Conservation (phyloP, 2,888 invertebrate species). For the Acrobasis suavella region DNA sequence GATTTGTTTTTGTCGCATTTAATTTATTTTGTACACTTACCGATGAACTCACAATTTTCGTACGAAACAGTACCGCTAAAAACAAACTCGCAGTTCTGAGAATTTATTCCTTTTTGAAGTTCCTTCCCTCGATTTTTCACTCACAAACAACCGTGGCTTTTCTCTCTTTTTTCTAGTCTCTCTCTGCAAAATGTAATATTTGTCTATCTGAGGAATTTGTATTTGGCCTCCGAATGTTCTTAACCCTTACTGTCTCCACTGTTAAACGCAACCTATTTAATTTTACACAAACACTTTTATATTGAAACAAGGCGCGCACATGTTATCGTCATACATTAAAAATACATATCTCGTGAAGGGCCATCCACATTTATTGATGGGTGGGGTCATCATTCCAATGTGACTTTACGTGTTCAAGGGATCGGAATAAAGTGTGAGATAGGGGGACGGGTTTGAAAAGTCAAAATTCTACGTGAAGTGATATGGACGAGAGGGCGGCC, state of each 20-base stretch:
- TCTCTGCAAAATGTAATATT: not conserved
- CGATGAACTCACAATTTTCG: not conserved
- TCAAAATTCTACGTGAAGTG: not conserved
- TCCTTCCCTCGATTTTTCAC: not conserved
- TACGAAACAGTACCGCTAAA: not conserved
- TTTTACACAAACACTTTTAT: too few relatives aligned
- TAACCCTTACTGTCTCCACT: conserved; percentile 4
- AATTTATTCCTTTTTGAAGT: not conserved
- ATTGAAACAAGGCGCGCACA: too few relatives aligned
- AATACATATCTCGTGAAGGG: too few relatives aligned
- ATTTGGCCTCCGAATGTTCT: conserved; percentile 4
- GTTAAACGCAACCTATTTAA: too few relatives aligned
- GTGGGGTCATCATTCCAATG: too few relatives aligned
- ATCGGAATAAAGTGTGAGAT: too few relatives aligned
- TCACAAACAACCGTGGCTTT: not conserved
- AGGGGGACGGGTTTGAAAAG: too few relatives aligned
- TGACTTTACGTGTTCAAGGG: too few relatives aligned
- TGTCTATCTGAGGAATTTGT: not conserved
- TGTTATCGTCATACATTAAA: not conserved
- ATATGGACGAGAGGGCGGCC: not conserved
- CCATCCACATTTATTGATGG: too few relatives aligned
- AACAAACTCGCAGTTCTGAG: not conserved
- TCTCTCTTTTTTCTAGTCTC: not conserved
- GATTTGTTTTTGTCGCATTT: too few relatives aligned
- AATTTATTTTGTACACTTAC: not conserved